Conservation (phyloP, 1,140 invertebrate species). For the Melanaphis sacchari region DNA sequence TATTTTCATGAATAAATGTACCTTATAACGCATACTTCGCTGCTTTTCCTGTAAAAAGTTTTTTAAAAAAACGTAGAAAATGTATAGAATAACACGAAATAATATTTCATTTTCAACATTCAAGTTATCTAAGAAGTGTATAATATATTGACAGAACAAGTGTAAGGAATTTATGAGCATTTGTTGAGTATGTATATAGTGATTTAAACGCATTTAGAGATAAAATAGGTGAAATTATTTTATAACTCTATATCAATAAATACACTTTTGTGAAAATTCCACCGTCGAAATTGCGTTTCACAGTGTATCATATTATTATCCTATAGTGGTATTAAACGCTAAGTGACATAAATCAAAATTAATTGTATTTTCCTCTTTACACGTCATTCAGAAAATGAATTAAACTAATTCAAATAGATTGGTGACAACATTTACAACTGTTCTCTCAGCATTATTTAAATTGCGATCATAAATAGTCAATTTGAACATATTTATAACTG, state of each 20-base stretch:
- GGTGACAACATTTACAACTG: neutral
- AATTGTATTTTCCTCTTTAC: conserved; percentile 9
- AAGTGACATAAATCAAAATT: conserved; percentile 23
- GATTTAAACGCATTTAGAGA: neutral
- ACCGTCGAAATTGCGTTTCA: neutral
- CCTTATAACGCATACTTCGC: neutral
- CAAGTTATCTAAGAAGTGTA: neutral
- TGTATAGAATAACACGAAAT: neutral
- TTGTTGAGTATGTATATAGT: neutral
- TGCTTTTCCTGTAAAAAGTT: neutral
- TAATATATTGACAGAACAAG: neutral
- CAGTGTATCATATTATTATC: neutral
- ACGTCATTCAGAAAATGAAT: neutral
- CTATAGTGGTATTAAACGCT: neutral
- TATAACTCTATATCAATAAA: neutral
- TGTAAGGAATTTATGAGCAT: neutral
- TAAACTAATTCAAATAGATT: conserved; percentile 21
- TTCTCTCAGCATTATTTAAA: conserved; percentile 20
- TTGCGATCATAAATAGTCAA: conserved; percentile 7
- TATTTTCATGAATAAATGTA: neutral
- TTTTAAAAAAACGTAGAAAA: neutral
- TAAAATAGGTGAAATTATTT: neutral
- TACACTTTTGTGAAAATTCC: neutral
- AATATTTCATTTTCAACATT: neutral
- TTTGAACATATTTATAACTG: conserved; percentile 35